Percentiles rank a stretch among this genome's conserved stretches.
Conservation (phyloP, 2,797 vertebrate genomes). For the Pyrocephalus nanus region DNA sequence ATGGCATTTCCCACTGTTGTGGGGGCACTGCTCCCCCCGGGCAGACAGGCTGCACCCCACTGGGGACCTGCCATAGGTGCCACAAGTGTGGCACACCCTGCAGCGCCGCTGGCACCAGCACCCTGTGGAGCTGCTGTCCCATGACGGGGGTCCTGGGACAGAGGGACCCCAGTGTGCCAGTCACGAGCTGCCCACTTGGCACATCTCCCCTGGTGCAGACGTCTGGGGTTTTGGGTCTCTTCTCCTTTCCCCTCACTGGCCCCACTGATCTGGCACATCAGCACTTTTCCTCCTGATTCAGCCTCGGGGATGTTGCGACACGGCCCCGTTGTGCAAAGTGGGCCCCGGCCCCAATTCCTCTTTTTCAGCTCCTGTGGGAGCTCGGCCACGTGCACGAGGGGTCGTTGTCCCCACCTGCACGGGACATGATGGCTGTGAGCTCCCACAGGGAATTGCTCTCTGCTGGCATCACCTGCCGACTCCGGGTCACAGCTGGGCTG, state of each 20-base stretch:
- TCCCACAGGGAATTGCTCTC: background rate
- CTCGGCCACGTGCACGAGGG: accelerated
- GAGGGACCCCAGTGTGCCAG: accelerated
- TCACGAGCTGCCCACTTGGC: background rate
- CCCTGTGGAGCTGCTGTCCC: accelerated
- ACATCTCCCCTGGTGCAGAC: accelerated
- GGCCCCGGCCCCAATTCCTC: background rate
- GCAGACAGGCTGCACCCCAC: background rate
- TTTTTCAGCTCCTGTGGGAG: background rate
- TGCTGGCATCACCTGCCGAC: accelerated
- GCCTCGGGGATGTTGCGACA: background rate
- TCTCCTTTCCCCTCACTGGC: background rate
- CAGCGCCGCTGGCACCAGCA: background rate
- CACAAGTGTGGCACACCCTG: background rate
- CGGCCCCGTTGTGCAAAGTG: background rate
- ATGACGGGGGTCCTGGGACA: accelerated
- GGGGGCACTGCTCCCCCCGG: accelerated
- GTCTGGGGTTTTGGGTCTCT: background rate
- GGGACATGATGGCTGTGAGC: accelerated
- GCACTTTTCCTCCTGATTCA: constrained; percentile 38
- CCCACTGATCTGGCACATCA: background rate
- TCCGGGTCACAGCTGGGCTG: accelerated
- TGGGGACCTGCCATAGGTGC: accelerated
- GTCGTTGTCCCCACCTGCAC: background rate
- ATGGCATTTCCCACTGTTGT: accelerated